Percentiles rank a stretch among this genome's conserved stretches.
Conservation (phyloP, 2,797 vertebrate species). For the Anguilla obscura region DNA sequence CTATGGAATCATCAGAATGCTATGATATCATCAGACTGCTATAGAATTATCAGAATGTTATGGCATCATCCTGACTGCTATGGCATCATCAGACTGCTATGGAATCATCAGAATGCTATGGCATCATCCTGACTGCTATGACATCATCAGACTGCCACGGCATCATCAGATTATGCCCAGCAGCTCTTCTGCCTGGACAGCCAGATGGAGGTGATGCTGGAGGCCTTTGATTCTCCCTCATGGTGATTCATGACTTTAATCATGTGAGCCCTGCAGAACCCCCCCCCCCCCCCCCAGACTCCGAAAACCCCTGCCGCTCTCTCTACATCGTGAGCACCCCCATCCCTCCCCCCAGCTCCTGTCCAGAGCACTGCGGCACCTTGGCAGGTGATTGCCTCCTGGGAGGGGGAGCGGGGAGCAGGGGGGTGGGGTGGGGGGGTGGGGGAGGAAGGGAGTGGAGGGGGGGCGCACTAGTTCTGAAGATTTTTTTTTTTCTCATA, state of each 20-base stretch:
- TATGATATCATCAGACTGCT: no score
- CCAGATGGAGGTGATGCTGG: background rate
- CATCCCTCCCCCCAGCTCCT: slow-evolving; percentile 50
- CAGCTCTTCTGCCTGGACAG: background rate
- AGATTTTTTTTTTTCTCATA: background rate
- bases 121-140: no score
- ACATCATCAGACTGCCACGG: no score
- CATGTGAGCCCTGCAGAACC: slow-evolving; percentile 56
- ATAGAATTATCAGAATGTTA: background rate
- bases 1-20: background rate
- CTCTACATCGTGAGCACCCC: slow-evolving; percentile 45
- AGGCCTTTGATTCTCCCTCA: slow-evolving; percentile 23
- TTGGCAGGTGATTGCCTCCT: slow-evolving; percentile 47
- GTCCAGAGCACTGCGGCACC: slow-evolving; percentile 54
- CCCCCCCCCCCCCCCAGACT: slow-evolving; percentile 43
- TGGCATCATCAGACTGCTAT: no score
- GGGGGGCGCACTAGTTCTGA: background rate
- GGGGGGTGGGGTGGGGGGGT: background rate
- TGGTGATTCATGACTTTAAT: slow-evolving; percentile 75
- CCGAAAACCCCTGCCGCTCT: background rate
- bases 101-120: background rate
- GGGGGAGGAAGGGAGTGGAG: no score
- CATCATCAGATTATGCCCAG: background rate
- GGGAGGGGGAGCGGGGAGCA: background rate
- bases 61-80: no score